Evolutionary conservation across 2,888 invertebrate genomes (phyloP), one percentile per base, ranked within the genome.

Genomic region (Drosophila fungiperda): DNA sequence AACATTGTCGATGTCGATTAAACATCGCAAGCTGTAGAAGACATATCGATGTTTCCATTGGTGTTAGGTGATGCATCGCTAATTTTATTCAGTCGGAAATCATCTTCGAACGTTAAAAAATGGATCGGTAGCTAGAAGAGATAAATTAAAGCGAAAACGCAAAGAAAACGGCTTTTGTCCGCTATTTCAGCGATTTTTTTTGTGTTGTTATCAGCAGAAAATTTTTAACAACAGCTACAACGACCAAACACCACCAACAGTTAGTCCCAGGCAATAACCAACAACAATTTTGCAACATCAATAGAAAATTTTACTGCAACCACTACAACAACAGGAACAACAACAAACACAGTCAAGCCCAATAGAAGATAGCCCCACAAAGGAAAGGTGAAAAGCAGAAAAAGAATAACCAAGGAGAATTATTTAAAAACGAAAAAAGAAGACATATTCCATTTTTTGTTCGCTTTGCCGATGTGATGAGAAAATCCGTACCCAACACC

Each of bases 101-200:
- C 89, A 92, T 91, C 92, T 92, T 92, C 91, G 92, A 91, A 88
- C 89, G 86, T 89, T 84, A 89, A 87, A 92, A 91, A 89, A 92
- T 92, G 93, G 93, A 92, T 92, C 92, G 93, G 93, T 93, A 93
- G 93, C 93, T 92, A 91, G 88, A 80, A 91, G 68, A 73, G 76
- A 90, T 84, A 90, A 90, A 89, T 82, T 88, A 83, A 87, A 92
- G 91, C 91, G 91, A 91, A 91, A 90, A 91, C 91, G 91, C 91
- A 92, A 92, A 91, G 91, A 92, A 91, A 92, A 93, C 93, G 93
- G 93, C 92, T 92, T 93, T 93, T 92, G 93, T 93, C 93, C 94
- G 95, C 93, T 94, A 94, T 94, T 94, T 92, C 94, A 94, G 94
- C 93, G 93, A 93, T 92, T 94, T 94, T 95, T 95, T 93, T 94